Conservation (phyloP, 2,113 vertebrate genomes). For the Ibidorhyncha struthersii region DNA sequence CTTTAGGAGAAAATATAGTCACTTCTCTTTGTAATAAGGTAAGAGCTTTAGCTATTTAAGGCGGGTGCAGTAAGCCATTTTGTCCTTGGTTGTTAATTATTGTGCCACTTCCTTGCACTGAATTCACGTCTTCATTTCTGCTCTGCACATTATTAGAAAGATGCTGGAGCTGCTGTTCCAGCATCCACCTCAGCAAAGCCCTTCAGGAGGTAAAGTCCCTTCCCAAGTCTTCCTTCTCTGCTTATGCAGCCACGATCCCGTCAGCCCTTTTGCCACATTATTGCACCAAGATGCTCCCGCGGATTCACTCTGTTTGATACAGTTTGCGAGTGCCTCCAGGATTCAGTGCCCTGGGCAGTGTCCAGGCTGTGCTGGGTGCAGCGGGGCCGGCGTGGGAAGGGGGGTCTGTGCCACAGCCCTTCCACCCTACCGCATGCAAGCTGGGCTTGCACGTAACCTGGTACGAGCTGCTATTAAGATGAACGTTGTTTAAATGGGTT, state of each 20-base stretch:
- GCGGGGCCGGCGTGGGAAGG: neutral
- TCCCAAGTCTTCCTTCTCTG: neutral
- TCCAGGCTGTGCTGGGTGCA: neutral
- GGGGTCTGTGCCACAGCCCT: neutral
- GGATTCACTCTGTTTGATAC: accelerated
- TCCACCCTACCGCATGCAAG: neutral
- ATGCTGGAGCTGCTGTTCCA: neutral
- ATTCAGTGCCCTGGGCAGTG: neutral
- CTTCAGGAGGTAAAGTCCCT: neutral
- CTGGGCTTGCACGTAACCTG: neutral
- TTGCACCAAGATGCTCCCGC: neutral
- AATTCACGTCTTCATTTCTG: neutral
- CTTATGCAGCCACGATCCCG: neutral
- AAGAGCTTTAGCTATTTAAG: neutral
- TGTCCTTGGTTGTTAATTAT: neutral
- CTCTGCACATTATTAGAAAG: neutral
- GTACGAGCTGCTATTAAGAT: accelerated
- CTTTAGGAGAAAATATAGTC: neutral
- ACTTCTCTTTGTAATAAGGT: neutral
- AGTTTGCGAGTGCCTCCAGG: neutral
- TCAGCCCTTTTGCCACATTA: neutral
- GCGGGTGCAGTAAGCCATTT: neutral
- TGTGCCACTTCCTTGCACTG: neutral
- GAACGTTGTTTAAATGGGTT: neutral
- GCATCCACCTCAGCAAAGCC: neutral